Conservation (phyloP, 2,113 vertebrate genomes). For the Sinocyclocheilus anshuiensis region DNA sequence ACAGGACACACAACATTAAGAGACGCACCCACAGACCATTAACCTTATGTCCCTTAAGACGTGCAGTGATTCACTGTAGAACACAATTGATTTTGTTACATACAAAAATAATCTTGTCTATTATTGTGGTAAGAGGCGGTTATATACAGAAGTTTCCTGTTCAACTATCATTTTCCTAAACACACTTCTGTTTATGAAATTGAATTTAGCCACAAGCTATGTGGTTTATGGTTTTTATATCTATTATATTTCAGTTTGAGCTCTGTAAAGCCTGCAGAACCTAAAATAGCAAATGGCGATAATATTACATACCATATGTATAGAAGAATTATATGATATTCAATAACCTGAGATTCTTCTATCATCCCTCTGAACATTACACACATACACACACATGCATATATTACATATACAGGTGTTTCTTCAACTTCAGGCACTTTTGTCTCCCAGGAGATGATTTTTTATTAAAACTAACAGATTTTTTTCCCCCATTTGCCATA, state of each 20-base stretch:
- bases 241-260: neutral
- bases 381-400: too few species aligned
- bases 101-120: neutral
- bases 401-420: neutral
- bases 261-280: neutral
- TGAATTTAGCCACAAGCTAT: neutral
- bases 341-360: neutral
- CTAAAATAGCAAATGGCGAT: neutral
- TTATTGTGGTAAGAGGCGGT: neutral
- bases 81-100: neutral
- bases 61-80: neutral
- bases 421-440: neutral
- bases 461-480: neutral
- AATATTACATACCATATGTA: neutral
- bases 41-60: neutral
- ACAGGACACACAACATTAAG: constrained; percentile 28
- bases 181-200: neutral
- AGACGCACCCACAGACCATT: neutral
- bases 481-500: neutral
- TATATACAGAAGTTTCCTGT: neutral
- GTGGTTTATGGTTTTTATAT: neutral
- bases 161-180: neutral
- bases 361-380: neutral
- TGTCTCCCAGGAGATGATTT: neutral
- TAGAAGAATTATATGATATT: neutral